These are phyloP conservation scores for Nycticryphes semicollaris DNA, from an alignment of 2,113 vertebrate species.

Conservation along the genomic window DNA sequence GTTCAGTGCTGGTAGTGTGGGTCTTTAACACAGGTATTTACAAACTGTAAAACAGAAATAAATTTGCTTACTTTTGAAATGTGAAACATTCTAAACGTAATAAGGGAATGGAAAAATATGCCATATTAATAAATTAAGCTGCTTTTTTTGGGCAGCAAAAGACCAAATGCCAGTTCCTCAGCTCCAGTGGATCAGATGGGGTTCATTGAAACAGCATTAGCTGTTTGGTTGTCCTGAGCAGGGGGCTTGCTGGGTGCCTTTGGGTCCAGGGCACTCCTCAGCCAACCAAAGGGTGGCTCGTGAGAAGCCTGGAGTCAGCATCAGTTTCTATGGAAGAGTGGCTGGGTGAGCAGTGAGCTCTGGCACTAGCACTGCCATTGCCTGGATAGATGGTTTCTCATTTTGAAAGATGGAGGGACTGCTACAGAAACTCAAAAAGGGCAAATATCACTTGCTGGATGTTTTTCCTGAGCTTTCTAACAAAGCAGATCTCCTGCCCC, in stretches of 20 bases:
- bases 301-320: not conserved
- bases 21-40: not conserved
- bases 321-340: not conserved
- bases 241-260: not conserved
- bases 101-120: not conserved
- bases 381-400: too few relatives aligned
- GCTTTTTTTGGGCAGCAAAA: not conserved
- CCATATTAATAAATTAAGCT: not conserved
- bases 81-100: not conserved
- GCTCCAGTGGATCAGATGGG: not conserved
- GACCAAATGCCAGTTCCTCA: not conserved
- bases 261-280: fast-evolving
- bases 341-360: not conserved
- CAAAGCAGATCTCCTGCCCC: not conserved
- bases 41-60: not conserved
- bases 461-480: not conserved
- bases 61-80: not conserved
- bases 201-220: fast-evolving
- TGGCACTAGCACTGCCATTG: not conserved
- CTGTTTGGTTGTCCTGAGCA: fast-evolving
- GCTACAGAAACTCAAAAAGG: not conserved
- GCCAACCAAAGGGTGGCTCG: not conserved
- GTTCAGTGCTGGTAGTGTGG: not conserved
- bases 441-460: not conserved
- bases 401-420: not conserved